Base-by-base conservation (phyloP, 2,113 vertebrate species). In the Lepus europaeus region DNA sequence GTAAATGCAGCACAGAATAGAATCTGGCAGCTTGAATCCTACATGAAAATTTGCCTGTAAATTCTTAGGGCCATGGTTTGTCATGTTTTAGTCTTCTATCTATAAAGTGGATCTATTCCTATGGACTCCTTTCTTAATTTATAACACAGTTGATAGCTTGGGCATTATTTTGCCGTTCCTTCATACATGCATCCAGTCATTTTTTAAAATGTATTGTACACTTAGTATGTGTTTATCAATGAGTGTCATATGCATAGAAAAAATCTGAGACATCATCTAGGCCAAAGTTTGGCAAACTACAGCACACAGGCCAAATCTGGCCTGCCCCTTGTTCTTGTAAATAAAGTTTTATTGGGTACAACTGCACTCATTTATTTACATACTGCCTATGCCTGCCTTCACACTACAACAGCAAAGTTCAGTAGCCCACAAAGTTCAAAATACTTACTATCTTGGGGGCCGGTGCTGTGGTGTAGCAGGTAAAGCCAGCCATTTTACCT, bases 331-430 rank as follows among this genome's bases (percentile, higher is more conserved):
- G 29, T 20, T 88, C 95, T 7, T 39, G 20, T 74, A 91, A 87
- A 72, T 83, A 87, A 96, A 96, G 59, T 80, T 95, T 95, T 91
- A 89, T 69, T 85, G 83, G 36, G 68, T 33, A 45, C 27, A 73
- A 6, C 39, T 31, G 39, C 13, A 19, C 7, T 5, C 9, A 56
- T 16, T 91, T 22, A 22, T 69, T 61, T 94, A 51, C 39, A 61
- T 17, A 45, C 14, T 39, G 5, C 22, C 63, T 69, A 9, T 74
- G 33, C 27, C 53, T 81, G 29, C n/a, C 84, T 86, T 87, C 36
- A 66, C 45, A 31, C 7, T 6, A 13, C 2, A 64, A 16, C 69
- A 83, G 36, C 20, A 91, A 20, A 59, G 14, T 6, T 64, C 49
- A 80, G 56, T 33, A 31, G 72, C n/a, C 49, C n/a, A 4, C 36